Conservation (phyloP, 1,140 invertebrate genomes). For the Drosophila cardini region DNA sequence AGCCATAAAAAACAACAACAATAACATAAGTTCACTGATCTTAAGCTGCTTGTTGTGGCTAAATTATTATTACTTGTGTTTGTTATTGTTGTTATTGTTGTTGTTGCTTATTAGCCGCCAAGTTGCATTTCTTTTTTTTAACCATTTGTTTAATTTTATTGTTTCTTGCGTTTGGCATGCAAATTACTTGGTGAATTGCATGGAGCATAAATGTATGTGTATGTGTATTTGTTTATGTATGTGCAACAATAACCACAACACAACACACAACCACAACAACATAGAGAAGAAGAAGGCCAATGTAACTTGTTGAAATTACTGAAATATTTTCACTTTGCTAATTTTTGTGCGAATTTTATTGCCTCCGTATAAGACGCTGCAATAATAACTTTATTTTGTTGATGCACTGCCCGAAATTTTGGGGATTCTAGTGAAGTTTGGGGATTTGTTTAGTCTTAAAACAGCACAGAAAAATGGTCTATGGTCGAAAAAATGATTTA, state of each 20-base stretch:
- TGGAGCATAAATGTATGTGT: conserved; percentile 4
- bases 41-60: conserved; percentile 23
- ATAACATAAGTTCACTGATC: conserved; percentile 69
- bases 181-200: conserved; percentile 61
- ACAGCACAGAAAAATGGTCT: too few relatives aligned
- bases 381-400: conserved; percentile 72
- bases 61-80: conserved; percentile 23
- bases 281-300: conserved; percentile 51
- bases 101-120: conserved; percentile 60
- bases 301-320: conserved; percentile 60
- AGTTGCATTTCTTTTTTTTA: conserved; percentile 66
- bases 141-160: conserved; percentile 65
- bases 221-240: neutral
- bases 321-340: conserved; percentile 73
- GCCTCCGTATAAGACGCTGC: conserved; percentile 18
- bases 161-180: conserved; percentile 75
- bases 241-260: conserved; percentile 7
- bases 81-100: conserved; percentile 32
- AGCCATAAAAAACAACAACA: conserved; percentile 9
- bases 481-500: neutral
- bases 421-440: neutral
- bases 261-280: conserved; percentile 23
- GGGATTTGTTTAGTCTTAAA: neutral
- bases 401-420: neutral
- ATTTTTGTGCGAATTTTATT: conserved; percentile 49